Base-by-base conservation (phyloP, 2,797 vertebrate genomes). In the Cossypha niveicapilla region DNA sequence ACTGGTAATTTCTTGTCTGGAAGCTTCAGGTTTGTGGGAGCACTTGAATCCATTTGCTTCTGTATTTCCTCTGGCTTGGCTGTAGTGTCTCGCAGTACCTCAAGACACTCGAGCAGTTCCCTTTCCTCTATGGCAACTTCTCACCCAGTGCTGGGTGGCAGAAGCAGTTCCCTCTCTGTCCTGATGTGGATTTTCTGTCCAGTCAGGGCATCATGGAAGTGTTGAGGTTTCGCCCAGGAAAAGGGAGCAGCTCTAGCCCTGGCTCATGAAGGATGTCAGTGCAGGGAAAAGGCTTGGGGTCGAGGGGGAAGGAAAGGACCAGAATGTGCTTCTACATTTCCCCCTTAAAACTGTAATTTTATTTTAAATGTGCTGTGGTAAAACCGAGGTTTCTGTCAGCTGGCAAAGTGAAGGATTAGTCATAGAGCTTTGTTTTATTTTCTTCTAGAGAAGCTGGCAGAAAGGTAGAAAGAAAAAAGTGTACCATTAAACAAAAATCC, bases 71-170 rank as follows among this genome's bases (percentile, higher is more conserved):
- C 86, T 77, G 97, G 88, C 81, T 96, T 79, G 71, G 61, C 92
- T 54, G 74, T 37, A 66, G 34, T 4, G 0, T 98, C 98, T 98
- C 98, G 98, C 83, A 67, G 97, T 86, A 80, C 98, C 98, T 98
- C 97, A 94, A 95, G 79, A 96, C 87, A 90, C 77, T 90, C 88
- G 91, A 95, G 97, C 97, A 96, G 98, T 98, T 98, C 98, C 98
- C 97, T 96, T 97, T 96, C 99, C 98, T 98, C 98, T 98, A 98
- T 98, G 98, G 98, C 98, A 99, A 98, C 98, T 98, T 97, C 94
- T 97, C 98, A 91, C 97, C 97, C 90, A 91, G 95, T 97, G 98
- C 97, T 94, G 94, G 94, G 96, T 97, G 97, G 96, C 97, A 96
- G 97, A 92, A 97, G 93, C 96, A n/a, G 57, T 93, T 96, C 93